Evolutionary conservation across 2,113 vertebrate species (phyloP).

Genomic region (Emydura subglobosa): DNA sequence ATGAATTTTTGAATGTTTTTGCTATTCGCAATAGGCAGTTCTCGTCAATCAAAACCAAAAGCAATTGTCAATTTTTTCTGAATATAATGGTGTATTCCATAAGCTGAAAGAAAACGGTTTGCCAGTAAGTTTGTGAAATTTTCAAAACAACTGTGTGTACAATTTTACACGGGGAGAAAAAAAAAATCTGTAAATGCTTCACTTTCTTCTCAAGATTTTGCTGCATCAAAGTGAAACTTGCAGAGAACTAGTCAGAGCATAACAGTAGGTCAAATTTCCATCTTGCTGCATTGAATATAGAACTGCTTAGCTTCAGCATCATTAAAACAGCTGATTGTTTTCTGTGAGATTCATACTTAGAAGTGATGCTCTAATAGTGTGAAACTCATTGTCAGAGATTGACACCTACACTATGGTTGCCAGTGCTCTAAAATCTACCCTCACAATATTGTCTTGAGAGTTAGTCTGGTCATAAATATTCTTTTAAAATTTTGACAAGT

Average conservation of each 20-base stretch:
- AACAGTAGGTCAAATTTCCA: not conserved
- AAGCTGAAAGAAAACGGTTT: not conserved
- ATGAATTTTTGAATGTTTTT: not conserved
- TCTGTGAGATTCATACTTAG: not conserved
- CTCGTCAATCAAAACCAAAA: not conserved
- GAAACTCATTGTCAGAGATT: not conserved
- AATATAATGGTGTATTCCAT: not conserved
- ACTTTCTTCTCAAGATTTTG: not conserved
- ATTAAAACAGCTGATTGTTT: not conserved
- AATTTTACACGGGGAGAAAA: not conserved
- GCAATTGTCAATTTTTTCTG: constrained; percentile 22
- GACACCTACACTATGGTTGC: accelerated
- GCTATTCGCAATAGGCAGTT: not conserved
- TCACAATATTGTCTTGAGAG: not conserved
- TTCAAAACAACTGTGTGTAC: not conserved
- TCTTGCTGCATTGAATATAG: not conserved
- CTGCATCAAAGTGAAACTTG: not conserved
- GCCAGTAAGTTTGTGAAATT: accelerated
- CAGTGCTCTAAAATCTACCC: not conserved
- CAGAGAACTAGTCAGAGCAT: not conserved
- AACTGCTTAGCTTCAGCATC: not conserved
- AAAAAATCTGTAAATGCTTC: not conserved
- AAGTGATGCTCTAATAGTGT: not conserved
- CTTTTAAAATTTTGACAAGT: too few species aligned
- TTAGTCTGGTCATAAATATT: not conserved